Percentiles rank a stretch among this genome's conserved stretches.
phyloP scores from a whole-genome alignment of 2,797 vertebrate genomes.

The Phoeniculus purpureus region DNA sequence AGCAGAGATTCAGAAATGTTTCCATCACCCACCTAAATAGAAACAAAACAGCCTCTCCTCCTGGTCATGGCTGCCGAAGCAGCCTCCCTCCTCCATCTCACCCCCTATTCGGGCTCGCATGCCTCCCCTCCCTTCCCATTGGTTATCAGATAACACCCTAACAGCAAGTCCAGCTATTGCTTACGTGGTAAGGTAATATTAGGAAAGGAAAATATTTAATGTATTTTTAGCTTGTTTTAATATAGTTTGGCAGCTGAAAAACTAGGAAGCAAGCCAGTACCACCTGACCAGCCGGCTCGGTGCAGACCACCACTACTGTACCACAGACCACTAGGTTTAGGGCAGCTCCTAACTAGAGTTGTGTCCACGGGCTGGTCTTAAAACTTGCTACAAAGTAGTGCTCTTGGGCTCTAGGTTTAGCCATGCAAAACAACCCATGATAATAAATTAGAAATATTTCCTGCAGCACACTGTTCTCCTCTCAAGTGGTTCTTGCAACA shows the following conservation, averaged over 20 bases:
- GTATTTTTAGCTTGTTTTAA: constrained; percentile 75
- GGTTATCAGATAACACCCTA: constrained; percentile 68
- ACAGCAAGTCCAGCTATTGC: constrained; percentile 55
- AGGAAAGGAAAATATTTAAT: constrained; percentile 77
- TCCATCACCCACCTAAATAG: constrained; percentile 44
- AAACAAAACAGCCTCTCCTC: constrained; percentile 26
- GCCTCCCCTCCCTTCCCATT: constrained; percentile 15
- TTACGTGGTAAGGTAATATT: constrained; percentile 69
- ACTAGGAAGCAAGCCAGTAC: constrained; percentile 57
- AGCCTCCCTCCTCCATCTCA: neutral
- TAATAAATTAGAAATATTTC: neutral
- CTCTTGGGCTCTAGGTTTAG: neutral
- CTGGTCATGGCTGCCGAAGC: neutral
- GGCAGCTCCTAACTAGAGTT: neutral
- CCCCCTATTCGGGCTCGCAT: neutral
- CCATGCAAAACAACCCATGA: neutral
- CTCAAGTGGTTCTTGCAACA: neutral
- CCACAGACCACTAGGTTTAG: neutral
- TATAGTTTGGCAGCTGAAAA: constrained; percentile 73
- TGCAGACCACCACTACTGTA: neutral
- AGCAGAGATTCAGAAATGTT: constrained; percentile 9
- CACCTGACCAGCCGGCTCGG: neutral
- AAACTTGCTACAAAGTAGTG: neutral
- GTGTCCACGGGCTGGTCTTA: neutral
- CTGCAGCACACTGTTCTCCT: neutral